Percentiles rank a stretch among this genome's conserved stretches.
phyloP scores from a whole-genome alignment of 2,888 invertebrate species.

The Amblyjoppa fuscipennis region DNA sequence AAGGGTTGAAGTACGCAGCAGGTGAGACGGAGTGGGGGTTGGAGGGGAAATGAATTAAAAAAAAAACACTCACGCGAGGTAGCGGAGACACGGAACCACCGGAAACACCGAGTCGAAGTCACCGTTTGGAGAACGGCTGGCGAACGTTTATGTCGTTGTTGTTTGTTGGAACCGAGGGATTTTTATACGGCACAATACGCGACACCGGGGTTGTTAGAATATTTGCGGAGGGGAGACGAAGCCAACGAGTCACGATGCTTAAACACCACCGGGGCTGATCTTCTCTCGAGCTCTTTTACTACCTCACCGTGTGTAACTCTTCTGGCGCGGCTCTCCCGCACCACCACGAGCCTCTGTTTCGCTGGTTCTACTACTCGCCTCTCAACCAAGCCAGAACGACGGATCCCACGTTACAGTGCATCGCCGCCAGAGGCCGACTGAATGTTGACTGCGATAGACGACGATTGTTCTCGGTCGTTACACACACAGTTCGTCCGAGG shows the following conservation, averaged over 20 bases:
- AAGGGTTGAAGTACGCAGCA: conserved; percentile 46
- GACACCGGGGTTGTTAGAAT: conserved; percentile 26
- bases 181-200: conserved; percentile 35
- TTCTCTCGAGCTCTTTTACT: conserved; percentile 51
- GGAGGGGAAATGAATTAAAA: conserved; percentile 5
- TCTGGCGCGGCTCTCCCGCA: conserved; percentile 65
- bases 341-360: conserved; percentile 67
- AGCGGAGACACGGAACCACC: conserved; percentile 62
- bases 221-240: neutral
- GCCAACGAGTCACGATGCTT: conserved; percentile 20
- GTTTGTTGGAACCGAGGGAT: conserved; percentile 4
- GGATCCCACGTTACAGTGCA: conserved; percentile 78
- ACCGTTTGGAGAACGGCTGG: conserved; percentile 68
- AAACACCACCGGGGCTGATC: conserved; percentile 27
- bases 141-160: conserved; percentile 50
- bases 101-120: conserved; percentile 66
- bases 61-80: conserved; percentile 54
- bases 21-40: conserved; percentile 46
- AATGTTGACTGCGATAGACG: conserved; percentile 22
- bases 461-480: neutral
- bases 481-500: neutral
- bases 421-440: conserved; percentile 76
- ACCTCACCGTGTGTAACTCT: conserved; percentile 50
- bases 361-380: conserved; percentile 57
- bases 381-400: conserved; percentile 67